Evolutionary conservation across 1,140 invertebrate species (phyloP).

Genomic region (Eueides isabella): DNA sequence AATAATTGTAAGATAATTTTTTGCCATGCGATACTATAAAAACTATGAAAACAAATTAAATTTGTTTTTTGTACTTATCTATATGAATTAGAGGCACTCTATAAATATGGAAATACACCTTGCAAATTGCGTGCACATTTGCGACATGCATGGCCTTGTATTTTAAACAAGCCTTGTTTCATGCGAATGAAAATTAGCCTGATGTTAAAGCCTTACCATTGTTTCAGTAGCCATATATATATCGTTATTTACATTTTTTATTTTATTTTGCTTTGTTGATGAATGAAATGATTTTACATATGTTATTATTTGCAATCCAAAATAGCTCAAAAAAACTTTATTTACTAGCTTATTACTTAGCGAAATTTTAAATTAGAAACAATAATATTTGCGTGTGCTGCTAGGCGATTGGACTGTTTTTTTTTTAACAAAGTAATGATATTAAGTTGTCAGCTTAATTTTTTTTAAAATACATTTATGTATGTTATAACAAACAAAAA

Average conservation of each 20-base stretch:
- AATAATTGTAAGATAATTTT: neutral
- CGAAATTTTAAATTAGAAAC: no score
- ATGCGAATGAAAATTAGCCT: neutral
- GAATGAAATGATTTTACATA: neutral
- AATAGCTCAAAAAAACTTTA: no score
- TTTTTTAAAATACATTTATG: no score
- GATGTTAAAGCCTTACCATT: neutral
- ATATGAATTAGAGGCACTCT: neutral
- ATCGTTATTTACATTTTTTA: neutral
- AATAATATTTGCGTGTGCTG: no score
- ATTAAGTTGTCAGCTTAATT: no score
- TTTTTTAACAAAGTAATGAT: no score
- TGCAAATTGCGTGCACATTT: slow-evolving; percentile 14
- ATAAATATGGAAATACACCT: neutral
- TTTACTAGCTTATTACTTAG: no score
- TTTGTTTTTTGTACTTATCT: neutral
- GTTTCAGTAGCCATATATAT: neutral
- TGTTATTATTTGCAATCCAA: neutral
- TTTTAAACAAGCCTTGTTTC: neutral
- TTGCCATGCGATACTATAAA: neutral
- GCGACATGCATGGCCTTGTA: neutral
- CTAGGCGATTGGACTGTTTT: no score
- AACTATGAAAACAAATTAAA: neutral
- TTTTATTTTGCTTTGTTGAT: neutral
- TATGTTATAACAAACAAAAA: no score